A percentile compares a stretch with the other conserved stretches of the same genome.
phyloP scores from a whole-genome alignment of 2,888 invertebrate genomes.

The Diarsia mendica region DNA sequence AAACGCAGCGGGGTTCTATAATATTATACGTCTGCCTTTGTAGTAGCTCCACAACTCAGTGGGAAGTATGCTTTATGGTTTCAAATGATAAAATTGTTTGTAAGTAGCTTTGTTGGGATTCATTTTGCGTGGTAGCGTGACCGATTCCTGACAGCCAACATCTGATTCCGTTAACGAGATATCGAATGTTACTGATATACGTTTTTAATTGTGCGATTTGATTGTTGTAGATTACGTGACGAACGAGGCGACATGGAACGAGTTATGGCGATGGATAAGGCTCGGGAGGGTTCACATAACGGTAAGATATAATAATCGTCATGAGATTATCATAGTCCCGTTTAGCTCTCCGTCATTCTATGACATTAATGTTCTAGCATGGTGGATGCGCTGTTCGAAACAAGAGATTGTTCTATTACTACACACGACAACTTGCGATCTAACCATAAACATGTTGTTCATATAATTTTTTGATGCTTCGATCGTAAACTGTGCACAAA shows the following conservation, averaged over 20 bases:
- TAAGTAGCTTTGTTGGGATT: conserved; percentile 87
- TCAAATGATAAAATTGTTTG: conserved; percentile 90
- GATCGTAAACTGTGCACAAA: background rate
- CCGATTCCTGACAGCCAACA: conserved; percentile 78
- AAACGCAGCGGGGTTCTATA: conserved; percentile 88
- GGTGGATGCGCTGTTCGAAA: conserved; percentile 4
- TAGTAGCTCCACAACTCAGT: conserved; percentile 86
- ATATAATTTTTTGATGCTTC: background rate
- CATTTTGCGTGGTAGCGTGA: conserved; percentile 84
- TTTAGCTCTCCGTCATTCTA: conserved; percentile 52
- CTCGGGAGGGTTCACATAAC: conserved; percentile 96
- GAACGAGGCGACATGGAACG: conserved; percentile 96
- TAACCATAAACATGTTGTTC: background rate
- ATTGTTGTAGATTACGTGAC: conserved; percentile 95
- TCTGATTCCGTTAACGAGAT: conserved; percentile 82
- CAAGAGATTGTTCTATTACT: conserved; percentile 25
- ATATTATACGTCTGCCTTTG: conserved; percentile 90
- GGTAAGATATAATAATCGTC: conserved; percentile 90
- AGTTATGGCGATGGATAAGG: conserved; percentile 95
- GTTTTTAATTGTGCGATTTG: conserved; percentile 68
- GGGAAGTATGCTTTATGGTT: conserved; percentile 89
- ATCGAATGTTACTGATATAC: conserved; percentile 69
- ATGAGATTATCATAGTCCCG: conserved; percentile 52
- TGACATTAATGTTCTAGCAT: conserved; percentile 36
- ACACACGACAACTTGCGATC: conserved; percentile 19